These are phyloP conservation scores for Heliconius erato DNA, from an alignment of 2,888 invertebrate species.

Conservation along the genomic window DNA sequence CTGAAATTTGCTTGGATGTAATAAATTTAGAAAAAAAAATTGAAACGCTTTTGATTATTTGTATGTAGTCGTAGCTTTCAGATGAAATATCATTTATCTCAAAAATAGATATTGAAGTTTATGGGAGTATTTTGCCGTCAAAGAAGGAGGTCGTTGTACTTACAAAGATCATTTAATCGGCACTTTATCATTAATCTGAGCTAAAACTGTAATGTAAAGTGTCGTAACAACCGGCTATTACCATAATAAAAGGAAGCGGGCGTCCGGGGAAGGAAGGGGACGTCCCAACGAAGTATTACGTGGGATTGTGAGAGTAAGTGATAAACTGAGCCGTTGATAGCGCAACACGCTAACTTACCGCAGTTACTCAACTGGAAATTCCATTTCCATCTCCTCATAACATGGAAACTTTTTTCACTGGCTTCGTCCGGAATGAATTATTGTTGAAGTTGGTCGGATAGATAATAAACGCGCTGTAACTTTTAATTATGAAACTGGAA, in stretches of 20 bases:
- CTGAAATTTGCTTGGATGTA: neutral
- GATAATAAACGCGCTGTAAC: constrained; percentile 46
- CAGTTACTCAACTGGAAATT: constrained; percentile 40
- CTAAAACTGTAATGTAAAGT: constrained; percentile 28
- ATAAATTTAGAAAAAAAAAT: too few species aligned
- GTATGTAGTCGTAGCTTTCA: too few species aligned
- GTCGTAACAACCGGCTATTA: constrained; percentile 21
- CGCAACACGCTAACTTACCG: constrained; percentile 33
- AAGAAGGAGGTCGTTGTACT: neutral
- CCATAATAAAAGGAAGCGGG: constrained; percentile 25
- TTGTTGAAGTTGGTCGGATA: constrained; percentile 43
- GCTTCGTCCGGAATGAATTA: constrained; percentile 42
- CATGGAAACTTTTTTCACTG: constrained; percentile 41
- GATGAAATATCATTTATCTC: too few species aligned
- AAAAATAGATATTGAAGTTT: neutral
- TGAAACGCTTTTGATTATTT: too few species aligned
- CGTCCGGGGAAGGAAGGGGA: neutral
- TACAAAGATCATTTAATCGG: too few species aligned
- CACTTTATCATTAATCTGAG: neutral
- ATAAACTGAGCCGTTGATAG: constrained; percentile 40
- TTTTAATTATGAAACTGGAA: constrained; percentile 48
- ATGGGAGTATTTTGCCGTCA: neutral
- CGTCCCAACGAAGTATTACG: constrained; percentile 23
- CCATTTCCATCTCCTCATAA: constrained; percentile 41
- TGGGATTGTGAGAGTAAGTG: constrained; percentile 32